Evolutionary conservation across 2,113 vertebrate species (phyloP).

Genomic region (Accipiter virgatus): DNA sequence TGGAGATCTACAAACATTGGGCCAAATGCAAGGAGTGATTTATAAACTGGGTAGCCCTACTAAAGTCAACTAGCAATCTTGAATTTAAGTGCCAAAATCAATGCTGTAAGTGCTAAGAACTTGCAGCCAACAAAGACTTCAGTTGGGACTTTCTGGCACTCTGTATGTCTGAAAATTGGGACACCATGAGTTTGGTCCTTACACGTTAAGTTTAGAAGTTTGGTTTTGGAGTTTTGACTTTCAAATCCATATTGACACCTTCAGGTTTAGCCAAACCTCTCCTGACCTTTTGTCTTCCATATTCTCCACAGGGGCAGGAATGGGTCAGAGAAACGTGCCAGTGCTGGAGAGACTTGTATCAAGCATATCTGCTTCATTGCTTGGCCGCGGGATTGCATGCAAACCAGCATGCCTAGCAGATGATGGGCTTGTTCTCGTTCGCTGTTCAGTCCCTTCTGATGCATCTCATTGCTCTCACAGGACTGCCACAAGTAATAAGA

Average conservation of each 20-base stretch:
- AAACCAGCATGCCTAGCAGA: neutral
- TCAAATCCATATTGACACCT: neutral
- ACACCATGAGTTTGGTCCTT: neutral
- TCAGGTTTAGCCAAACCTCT: neutral
- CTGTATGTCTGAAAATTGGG: neutral
- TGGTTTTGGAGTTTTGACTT: neutral
- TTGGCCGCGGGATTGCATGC: neutral
- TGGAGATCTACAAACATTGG: neutral
- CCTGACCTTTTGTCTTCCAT: neutral
- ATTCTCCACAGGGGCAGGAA: neutral
- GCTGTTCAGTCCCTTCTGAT: neutral
- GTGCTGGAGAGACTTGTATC: neutral
- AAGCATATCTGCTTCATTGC: neutral
- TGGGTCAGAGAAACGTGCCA: neutral
- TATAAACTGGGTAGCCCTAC: slow-evolving; percentile 8
- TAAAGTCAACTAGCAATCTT: neutral
- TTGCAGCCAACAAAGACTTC: neutral
- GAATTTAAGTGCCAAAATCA: slow-evolving; percentile 1
- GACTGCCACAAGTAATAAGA: neutral
- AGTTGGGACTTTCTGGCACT: neutral
- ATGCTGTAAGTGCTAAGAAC: neutral
- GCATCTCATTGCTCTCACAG: neutral
- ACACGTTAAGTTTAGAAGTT: neutral
- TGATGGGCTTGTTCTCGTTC: neutral
- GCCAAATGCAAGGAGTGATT: neutral